A percentile compares a stretch with the other conserved stretches of the same genome.
Evolutionary conservation across 2,797 vertebrate species (phyloP).

Genomic region (Nasua narica): DNA sequence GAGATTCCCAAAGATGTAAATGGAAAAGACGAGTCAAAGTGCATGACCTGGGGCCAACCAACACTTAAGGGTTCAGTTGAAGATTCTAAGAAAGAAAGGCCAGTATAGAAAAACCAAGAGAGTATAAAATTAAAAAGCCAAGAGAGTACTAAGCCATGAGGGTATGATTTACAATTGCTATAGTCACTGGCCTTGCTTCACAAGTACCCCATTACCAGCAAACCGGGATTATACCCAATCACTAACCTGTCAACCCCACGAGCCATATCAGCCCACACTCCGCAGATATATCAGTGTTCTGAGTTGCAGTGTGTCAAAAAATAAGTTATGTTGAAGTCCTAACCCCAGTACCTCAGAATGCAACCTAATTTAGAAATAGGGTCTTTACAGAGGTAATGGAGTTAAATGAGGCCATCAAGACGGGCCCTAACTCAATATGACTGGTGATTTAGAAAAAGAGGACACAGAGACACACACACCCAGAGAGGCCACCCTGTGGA

Average conservation of each 20-base stretch:
- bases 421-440: neutral
- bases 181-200: neutral
- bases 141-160: neutral
- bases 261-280: neutral
- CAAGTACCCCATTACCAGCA: neutral
- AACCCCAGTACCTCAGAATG: neutral
- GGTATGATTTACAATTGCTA: neutral
- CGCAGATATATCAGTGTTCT: neutral
- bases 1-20: neutral
- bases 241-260: neutral
- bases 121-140: neutral
- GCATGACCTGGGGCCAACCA: neutral
- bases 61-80: neutral
- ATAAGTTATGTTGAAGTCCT: neutral
- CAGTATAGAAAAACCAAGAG: neutral
- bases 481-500: neutral
- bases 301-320: neutral
- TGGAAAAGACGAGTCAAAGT: neutral
- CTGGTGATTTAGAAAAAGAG: neutral
- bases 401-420: neutral
- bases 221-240: neutral
- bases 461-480: neutral
- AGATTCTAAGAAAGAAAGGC: neutral
- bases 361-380: neutral
- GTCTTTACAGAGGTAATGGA: neutral